phyloP scores from a whole-genome alignment of 2,888 invertebrate genomes.

The Idaea straminata region DNA sequence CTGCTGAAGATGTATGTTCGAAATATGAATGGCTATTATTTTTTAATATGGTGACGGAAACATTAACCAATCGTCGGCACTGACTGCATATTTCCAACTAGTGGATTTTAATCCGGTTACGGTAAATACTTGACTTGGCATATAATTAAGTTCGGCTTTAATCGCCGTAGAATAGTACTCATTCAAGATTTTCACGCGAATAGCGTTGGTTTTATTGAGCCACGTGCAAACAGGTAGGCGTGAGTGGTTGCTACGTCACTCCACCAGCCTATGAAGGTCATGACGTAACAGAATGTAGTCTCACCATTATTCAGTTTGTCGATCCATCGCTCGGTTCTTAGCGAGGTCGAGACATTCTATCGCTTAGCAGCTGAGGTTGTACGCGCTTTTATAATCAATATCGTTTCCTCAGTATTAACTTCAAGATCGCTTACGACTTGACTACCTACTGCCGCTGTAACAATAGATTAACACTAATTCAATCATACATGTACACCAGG shows the following conservation, averaged over 20 bases:
- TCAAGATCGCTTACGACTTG: conserved; percentile 24
- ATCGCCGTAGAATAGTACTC: conserved; percentile 10
- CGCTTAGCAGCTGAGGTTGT: conserved; percentile 53
- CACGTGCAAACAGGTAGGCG: conserved; percentile 67
- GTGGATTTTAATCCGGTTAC: background rate
- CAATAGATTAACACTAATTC: conserved; percentile 39
- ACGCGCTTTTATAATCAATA: conserved; percentile 49
- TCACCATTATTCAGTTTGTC: conserved; percentile 65
- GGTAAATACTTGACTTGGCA: background rate
- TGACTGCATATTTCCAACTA: background rate
- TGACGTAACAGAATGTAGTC: conserved; percentile 64
- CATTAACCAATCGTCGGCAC: background rate
- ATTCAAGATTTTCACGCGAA: conserved; percentile 37
- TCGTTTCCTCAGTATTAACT: conserved; percentile 51
- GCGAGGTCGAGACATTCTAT: conserved; percentile 64
- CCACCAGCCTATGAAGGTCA: conserved; percentile 66
- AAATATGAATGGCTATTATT: background rate
- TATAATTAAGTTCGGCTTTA: background rate
- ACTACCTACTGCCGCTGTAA: conserved; percentile 35
- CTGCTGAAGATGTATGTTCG: background rate
- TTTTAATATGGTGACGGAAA: background rate
- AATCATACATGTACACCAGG: conserved; percentile 42
- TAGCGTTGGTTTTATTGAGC: conserved; percentile 47
- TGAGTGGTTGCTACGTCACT: conserved; percentile 63
- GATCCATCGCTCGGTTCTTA: conserved; percentile 63